Percentiles rank a stretch among this genome's conserved stretches.
phyloP scores from a whole-genome alignment of 2,113 vertebrate species.

The Leptodactylus fuscus region DNA sequence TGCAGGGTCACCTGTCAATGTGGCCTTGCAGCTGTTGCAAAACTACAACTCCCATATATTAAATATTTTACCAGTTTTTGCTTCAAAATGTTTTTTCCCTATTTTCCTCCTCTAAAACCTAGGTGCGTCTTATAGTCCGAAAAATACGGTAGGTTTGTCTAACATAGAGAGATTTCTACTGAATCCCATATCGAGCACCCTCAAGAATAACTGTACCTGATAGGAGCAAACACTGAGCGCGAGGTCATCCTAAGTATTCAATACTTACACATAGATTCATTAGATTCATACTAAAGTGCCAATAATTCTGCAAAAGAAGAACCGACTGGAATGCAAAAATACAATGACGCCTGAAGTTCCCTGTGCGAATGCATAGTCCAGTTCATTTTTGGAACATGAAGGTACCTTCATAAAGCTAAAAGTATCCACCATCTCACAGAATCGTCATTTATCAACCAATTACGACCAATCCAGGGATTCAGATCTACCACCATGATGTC shows the following conservation, averaged over 20 bases:
- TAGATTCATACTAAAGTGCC: constrained; percentile 1
- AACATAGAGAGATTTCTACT: background rate
- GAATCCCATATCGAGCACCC: background rate
- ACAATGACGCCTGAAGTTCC: background rate
- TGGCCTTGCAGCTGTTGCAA: too few relatives aligned
- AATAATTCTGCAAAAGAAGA: background rate
- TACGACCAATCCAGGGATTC: background rate
- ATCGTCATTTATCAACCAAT: background rate
- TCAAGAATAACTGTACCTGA: background rate
- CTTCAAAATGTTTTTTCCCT: too few relatives aligned
- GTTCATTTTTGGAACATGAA: background rate
- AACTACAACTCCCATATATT: too few relatives aligned
- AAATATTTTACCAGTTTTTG: too few relatives aligned
- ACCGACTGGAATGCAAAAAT: background rate
- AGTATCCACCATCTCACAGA: background rate
- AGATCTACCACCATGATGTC: background rate
- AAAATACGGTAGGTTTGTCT: background rate
- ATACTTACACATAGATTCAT: background rate
- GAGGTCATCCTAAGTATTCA: background rate
- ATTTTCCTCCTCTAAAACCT: too few relatives aligned
- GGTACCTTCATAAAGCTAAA: background rate
- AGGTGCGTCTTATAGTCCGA: too few relatives aligned
- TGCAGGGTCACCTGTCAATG: too few relatives aligned
- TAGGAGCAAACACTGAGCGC: background rate
- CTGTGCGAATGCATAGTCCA: background rate